Base-by-base conservation (phyloP, 2,113 vertebrate genomes). In the Dinomys branickii region DNA sequence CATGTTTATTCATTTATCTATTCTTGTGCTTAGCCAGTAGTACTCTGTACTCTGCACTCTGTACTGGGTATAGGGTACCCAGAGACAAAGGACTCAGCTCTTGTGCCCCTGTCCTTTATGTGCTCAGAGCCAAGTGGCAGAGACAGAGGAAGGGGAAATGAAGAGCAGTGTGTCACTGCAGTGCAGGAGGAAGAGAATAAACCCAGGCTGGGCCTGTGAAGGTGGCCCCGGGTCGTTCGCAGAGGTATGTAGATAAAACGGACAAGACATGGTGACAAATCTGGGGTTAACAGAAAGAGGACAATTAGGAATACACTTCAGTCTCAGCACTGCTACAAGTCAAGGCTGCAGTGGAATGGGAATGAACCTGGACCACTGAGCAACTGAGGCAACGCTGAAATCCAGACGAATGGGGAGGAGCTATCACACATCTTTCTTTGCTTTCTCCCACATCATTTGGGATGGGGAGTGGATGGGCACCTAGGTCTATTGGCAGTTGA, bases 351-450 rank as follows among this genome's bases (percentile, higher is more conserved):
- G 73, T 28, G 8, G 38, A 9, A n/a, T 54, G 9, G 78, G 20
- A 20, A 52, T 28, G 44, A 56, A 52, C 7, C 0, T 35, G 20
- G 69, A 38, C 30, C 50, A 3, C 0, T 19, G 71, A 75, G 6
- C 6, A 28, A 41, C 50, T 2, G 56, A 61, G 24, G 82, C 38
- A 71, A 86, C 6, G 73, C 69, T 24, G 17, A 47, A 56, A 35
- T 28, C 69, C 69, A 75, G 20, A 44, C 0, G 1, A 52, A 20
- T 17, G 8, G 33, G n/a, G 4, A 3, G 44, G 14, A 3, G 0
- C 1, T 2, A 20, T 24, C 7, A 3, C 10, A 26, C 0, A 19
- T 1, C 13, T 44, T 65, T 5, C 0, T 38, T 93, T 17, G 13
- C 56, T 69, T 24, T 92, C 20, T 71, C 44, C 33, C 7, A 52